These are phyloP conservation scores for Horisme vitalbata DNA, from an alignment of 2,888 invertebrate species.

Conservation along the genomic window DNA sequence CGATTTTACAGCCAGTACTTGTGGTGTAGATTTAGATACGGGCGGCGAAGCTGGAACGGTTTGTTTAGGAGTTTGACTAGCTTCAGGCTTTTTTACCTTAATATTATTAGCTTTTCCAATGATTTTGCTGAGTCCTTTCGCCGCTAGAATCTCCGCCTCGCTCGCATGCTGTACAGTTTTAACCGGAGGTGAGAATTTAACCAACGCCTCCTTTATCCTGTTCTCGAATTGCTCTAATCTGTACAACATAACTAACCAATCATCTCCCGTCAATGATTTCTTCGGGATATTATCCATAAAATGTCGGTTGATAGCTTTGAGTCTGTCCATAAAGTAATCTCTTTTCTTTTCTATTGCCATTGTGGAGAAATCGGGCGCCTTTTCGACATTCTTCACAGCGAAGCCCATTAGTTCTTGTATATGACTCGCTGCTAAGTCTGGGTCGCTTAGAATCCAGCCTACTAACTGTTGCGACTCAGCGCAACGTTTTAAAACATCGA, in stretches of 20 bases:
- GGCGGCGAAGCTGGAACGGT: no score
- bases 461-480: conserved; percentile 61
- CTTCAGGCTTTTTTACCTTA: conserved; percentile 47
- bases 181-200: conserved; percentile 45
- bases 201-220: conserved; percentile 58
- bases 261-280: conserved; percentile 60
- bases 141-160: conserved; percentile 74
- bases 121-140: conserved; percentile 72
- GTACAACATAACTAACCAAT: conserved; percentile 71
- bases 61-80: no score
- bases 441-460: conserved; percentile 62
- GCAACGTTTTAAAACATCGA: conserved; percentile 62
- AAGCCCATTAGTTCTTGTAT: conserved; percentile 66
- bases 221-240: conserved; percentile 63
- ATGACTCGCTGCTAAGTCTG: conserved; percentile 60
- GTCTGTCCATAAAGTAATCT: conserved; percentile 60
- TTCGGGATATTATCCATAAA: conserved; percentile 71
- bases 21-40: not conserved
- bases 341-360: conserved; percentile 55
- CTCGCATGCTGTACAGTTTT: conserved; percentile 51
- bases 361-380: conserved; percentile 50
- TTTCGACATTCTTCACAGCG: conserved; percentile 51
- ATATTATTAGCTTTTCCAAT: conserved; percentile 65
- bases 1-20: no score
- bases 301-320: conserved; percentile 60